A percentile compares a stretch with the other conserved stretches of the same genome.
phyloP scores from a whole-genome alignment of 2,797 vertebrate species.

The Benthosema pterotum region DNA sequence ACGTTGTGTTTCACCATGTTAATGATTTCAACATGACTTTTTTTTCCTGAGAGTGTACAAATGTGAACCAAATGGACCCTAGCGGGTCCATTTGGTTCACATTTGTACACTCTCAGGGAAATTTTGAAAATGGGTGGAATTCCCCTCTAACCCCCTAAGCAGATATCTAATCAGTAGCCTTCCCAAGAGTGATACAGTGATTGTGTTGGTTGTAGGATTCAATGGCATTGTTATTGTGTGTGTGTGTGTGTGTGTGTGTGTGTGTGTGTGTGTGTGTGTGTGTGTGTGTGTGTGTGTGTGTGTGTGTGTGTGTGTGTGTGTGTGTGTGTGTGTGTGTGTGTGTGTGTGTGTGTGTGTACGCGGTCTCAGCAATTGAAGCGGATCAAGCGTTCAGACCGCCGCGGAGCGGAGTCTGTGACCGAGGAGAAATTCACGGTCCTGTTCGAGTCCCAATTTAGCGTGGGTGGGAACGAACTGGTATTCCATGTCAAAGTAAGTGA shows the following conservation, averaged over 20 bases:
- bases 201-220: no score
- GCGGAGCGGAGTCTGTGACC: conserved; percentile 93
- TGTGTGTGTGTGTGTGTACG: neutral
- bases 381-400: conserved; percentile 93
- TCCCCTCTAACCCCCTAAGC: no score
- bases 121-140: no score
- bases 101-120: no score
- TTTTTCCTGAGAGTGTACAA: no score
- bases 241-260: neutral
- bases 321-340: neutral
- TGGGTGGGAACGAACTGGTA: conserved; percentile 94
- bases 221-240: no score
- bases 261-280: neutral
- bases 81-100: no score
- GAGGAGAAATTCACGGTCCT: conserved; percentile 97
- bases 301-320: neutral
- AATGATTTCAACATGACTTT: no score
- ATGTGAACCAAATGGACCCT: no score
- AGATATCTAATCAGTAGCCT: no score
- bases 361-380: conserved; percentile 88
- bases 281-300: neutral
- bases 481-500: conserved; percentile 92
- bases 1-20: no score
- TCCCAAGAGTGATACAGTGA: no score
- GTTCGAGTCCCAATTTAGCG: conserved; percentile 95